Evolutionary conservation across 2,113 vertebrate genomes (phyloP).

Genomic region (Urocynchramus pylzowi): DNA sequence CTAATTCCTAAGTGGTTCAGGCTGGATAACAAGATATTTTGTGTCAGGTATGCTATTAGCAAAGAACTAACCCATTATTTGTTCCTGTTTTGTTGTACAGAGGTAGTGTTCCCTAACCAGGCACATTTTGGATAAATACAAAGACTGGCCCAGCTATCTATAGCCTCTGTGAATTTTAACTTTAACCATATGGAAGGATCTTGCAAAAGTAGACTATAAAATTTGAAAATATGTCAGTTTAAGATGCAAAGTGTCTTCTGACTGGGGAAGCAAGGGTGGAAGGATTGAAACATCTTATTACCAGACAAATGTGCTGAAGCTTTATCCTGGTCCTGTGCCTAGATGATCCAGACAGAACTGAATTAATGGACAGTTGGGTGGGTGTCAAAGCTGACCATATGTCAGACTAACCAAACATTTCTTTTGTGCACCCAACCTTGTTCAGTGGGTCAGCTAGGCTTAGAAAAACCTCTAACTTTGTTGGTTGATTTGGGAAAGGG

Average conservation of each 20-base stretch:
- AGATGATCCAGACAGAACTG: conserved; percentile 8
- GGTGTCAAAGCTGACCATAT: background rate
- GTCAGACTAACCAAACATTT: background rate
- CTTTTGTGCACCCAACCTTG: background rate
- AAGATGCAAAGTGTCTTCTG: conserved; percentile 6
- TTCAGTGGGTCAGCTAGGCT: background rate
- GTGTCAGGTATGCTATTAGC: conserved; percentile 27
- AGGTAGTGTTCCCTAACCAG: background rate
- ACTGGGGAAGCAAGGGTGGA: conserved; percentile 19
- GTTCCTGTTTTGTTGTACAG: background rate
- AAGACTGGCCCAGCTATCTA: conserved; percentile 16
- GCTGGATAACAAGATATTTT: conserved; percentile 24
- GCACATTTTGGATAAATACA: background rate
- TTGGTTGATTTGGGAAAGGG: background rate
- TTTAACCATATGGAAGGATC: conserved; percentile 43
- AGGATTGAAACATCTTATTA: conserved; percentile 11
- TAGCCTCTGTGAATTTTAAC: conserved; percentile 38
- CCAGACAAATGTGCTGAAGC: background rate
- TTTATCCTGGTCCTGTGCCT: conserved; percentile 14
- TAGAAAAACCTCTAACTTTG: background rate
- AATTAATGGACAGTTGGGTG: background rate
- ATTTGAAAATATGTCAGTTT: conserved; percentile 26
- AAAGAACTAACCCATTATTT: background rate
- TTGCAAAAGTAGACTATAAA: conserved; percentile 31
- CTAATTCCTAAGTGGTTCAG: conserved; percentile 35